Percentiles rank a stretch among this genome's conserved stretches.
These are phyloP conservation scores for Coregonus sp. DNA, from an alignment of 2,797 vertebrate species.

Conservation along the genomic window DNA sequence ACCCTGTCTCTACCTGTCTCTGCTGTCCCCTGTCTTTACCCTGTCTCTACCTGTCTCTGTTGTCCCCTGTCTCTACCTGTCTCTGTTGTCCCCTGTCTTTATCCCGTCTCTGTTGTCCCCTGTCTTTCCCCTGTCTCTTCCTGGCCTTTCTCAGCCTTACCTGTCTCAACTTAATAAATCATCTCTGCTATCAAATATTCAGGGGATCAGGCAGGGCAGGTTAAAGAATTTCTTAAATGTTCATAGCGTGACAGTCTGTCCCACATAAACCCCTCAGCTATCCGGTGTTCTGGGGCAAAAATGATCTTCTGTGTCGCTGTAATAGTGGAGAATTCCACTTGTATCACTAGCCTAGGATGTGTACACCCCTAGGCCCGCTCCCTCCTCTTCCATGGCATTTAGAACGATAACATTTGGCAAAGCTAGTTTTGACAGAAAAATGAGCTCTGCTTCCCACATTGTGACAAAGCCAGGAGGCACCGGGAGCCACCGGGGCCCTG, in stretches of 20 bases:
- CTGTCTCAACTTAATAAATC: constrained; percentile 90
- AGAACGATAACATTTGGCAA: constrained; percentile 92
- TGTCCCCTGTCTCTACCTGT: constrained; percentile 19
- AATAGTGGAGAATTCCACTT: constrained; percentile 97
- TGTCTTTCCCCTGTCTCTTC: constrained; percentile 70
- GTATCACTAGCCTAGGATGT: constrained; percentile 95
- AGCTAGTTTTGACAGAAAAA: constrained; percentile 88
- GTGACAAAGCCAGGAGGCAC: constrained; percentile 74
- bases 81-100: constrained; percentile 45
- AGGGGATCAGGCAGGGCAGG: constrained; percentile 86
- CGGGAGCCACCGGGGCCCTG: constrained; percentile 82
- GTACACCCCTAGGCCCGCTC: constrained; percentile 94
- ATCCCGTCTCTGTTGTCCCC: constrained; percentile 57
- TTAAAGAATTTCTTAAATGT: constrained; percentile 96
- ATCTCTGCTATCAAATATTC: constrained; percentile 89
- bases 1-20: too few species aligned
- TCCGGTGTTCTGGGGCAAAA: constrained; percentile 82
- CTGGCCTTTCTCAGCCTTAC: constrained; percentile 73
- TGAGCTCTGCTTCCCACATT: constrained; percentile 78
- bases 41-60: too few species aligned
- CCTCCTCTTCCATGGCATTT: constrained; percentile 90
- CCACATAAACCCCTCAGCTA: constrained; percentile 84
- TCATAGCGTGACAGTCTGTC: constrained; percentile 91
- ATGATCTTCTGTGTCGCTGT: constrained; percentile 91
- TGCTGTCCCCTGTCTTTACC: too few species aligned